Evolutionary conservation across 2,113 vertebrate genomes (phyloP).

Genomic region (Hiodon tergisus): DNA sequence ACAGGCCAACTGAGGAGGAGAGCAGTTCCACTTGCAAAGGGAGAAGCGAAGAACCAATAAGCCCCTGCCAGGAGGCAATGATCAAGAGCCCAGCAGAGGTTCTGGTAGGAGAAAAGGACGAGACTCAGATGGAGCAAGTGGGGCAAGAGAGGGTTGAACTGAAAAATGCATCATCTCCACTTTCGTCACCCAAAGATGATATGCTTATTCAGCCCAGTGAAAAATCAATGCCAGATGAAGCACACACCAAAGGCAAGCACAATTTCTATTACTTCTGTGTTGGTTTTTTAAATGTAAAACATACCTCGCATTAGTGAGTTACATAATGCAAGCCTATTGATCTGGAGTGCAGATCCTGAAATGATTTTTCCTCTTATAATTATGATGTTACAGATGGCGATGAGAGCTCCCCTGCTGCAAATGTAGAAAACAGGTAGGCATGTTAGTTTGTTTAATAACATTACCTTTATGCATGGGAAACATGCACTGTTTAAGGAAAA

Average conservation of each 20-base stretch:
- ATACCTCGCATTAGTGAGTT: background rate
- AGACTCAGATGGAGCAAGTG: background rate
- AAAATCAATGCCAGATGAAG: background rate
- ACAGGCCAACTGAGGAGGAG: background rate
- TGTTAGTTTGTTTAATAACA: background rate
- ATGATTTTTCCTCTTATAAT: background rate
- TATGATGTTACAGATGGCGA: background rate
- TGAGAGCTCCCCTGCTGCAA: background rate
- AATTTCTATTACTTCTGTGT: background rate
- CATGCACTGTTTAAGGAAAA: background rate
- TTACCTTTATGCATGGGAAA: background rate
- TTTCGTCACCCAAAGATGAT: background rate
- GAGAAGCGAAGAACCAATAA: background rate
- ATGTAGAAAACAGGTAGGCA: constrained; percentile 1
- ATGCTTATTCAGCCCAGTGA: background rate
- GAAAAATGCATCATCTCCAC: background rate
- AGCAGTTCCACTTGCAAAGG: background rate
- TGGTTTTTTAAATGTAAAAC: background rate
- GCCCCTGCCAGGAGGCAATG: background rate
- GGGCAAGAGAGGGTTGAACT: background rate
- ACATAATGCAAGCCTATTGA: background rate
- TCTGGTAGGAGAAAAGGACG: background rate
- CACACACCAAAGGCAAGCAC: background rate
- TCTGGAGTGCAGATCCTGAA: too few species aligned
- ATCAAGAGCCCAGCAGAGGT: background rate